These are phyloP conservation scores for Neuroterus valhalla DNA, from an alignment of 1,140 invertebrate genomes.

Conservation along the genomic window DNA sequence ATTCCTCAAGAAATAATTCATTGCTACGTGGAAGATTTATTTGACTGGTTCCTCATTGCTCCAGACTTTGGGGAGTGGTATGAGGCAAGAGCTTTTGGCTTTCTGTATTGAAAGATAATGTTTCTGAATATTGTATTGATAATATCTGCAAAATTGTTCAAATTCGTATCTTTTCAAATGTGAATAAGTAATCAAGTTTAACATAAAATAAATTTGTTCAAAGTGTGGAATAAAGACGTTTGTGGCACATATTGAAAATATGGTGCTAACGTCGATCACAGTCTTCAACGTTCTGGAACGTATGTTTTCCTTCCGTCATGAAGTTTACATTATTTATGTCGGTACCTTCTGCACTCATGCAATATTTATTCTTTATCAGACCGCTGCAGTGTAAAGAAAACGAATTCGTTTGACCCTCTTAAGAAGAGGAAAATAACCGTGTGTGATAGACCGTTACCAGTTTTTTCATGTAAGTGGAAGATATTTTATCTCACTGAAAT, in stretches of 20 bases:
- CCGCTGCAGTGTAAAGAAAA: constrained; percentile 37
- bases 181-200: no score
- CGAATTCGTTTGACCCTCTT: constrained; percentile 59
- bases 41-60: constrained; percentile 25
- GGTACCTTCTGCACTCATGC: constrained; percentile 53
- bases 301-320: constrained; percentile 43
- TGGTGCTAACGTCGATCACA: neutral
- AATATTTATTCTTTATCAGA: constrained; percentile 53
- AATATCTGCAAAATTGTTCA: neutral
- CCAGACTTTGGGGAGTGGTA: constrained; percentile 1
- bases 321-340: constrained; percentile 58
- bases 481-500: no score
- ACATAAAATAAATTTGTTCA: no score
- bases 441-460: neutral
- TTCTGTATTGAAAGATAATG: constrained; percentile 14
- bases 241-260: neutral
- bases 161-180: no score
- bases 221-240: neutral
- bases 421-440: constrained; percentile 37
- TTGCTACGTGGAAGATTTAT: constrained; percentile 26
- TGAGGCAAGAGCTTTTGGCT: constrained; percentile 11
- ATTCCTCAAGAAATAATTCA: constrained; percentile 24
- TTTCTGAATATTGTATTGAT: neutral
- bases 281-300: constrained; percentile 23
- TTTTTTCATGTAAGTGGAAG: neutral